Conservation (phyloP, 1,140 invertebrate species). For the Odontomachus brunneus region DNA sequence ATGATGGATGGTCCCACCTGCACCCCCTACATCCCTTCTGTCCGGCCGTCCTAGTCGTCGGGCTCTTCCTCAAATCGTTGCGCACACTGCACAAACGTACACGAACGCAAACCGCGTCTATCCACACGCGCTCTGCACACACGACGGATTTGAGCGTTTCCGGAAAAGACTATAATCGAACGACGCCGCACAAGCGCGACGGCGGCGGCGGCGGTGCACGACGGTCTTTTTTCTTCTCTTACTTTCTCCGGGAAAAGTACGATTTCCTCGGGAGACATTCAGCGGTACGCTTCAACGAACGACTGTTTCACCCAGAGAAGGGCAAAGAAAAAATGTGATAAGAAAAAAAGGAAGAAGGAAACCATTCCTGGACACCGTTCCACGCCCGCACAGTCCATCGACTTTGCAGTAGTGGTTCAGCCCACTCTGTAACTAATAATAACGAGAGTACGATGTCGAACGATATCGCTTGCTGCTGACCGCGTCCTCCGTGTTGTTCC, state of each 20-base stretch:
- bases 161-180: constrained; percentile 31
- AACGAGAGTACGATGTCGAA: constrained; percentile 48
- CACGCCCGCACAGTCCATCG: background rate
- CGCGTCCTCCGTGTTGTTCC: constrained; percentile 14
- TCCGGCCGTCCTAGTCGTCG: constrained; percentile 61
- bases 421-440: constrained; percentile 50
- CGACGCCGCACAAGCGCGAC: background rate
- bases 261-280: constrained; percentile 38
- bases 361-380: constrained; percentile 3
- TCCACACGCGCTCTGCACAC: background rate
- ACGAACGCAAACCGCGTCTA: background rate
- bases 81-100: constrained; percentile 56
- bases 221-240: constrained; percentile 2
- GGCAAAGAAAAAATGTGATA: background rate
- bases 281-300: constrained; percentile 14
- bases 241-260: background rate
- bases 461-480: constrained; percentile 48
- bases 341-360: constrained; percentile 1
- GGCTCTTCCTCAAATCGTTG: constrained; percentile 74
- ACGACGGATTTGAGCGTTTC: constrained; percentile 16
- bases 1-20: constrained; percentile 79
- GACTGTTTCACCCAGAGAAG: background rate
- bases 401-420: background rate
- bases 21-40: constrained; percentile 54
- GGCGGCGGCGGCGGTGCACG: background rate